Evolutionary conservation across 2,113 vertebrate species (phyloP).

Genomic region (Mus pahari): DNA sequence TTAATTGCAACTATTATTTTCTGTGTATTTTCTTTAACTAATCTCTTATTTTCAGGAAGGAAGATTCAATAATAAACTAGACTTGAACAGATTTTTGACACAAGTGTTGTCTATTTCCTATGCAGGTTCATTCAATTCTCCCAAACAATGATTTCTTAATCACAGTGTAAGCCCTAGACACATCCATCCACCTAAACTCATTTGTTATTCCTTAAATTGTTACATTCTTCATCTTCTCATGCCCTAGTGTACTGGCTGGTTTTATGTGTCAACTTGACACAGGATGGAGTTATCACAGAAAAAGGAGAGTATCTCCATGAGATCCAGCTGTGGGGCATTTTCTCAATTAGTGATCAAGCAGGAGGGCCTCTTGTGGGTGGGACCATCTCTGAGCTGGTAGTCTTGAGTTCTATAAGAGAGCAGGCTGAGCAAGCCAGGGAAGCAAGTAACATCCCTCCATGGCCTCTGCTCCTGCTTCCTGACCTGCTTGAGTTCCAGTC

Average conservation of each 20-base stretch:
- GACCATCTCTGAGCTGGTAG: too few species aligned
- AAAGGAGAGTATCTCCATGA: too few species aligned
- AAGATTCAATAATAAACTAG: neutral
- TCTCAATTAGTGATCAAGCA: too few species aligned
- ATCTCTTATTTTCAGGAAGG: neutral
- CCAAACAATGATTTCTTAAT: neutral
- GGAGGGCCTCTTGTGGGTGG: too few species aligned
- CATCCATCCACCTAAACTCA: neutral
- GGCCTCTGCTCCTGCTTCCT: too few species aligned
- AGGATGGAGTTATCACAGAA: too few species aligned
- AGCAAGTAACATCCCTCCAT: too few species aligned
- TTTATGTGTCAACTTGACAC: too few species aligned
- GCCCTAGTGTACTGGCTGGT: neutral
- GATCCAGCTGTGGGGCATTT: too few species aligned
- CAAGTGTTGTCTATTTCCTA: neutral
- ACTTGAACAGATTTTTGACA: neutral
- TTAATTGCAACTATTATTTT: neutral
- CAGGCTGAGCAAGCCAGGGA: too few species aligned
- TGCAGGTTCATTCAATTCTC: neutral
- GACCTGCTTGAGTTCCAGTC: too few species aligned
- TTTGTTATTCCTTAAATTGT: neutral
- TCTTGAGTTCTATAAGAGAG: too few species aligned
- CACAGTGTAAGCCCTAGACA: neutral
- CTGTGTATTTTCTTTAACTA: neutral
- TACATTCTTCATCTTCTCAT: neutral